Percentiles rank a stretch among this genome's conserved stretches.
These are phyloP conservation scores for Toxonevra muliebris DNA, from an alignment of 2,888 invertebrate species.

Conservation along the genomic window DNA sequence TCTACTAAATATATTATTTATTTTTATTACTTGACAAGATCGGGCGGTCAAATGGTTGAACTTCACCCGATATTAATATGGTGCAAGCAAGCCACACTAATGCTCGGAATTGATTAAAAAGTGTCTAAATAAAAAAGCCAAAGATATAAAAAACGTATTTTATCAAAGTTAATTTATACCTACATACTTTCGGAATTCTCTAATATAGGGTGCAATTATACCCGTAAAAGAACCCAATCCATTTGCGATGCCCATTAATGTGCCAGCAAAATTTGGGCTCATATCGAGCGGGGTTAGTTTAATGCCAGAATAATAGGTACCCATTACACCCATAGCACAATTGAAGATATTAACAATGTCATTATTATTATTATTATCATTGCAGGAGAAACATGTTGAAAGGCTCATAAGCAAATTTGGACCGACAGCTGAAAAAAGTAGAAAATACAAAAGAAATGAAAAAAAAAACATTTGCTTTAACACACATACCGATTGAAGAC, in stretches of 20 bases:
- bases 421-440: conserved; percentile 16
- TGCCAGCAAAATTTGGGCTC: conserved; percentile 71
- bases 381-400: conserved; percentile 72
- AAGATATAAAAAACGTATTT: not conserved
- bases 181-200: not conserved
- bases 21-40: not conserved
- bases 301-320: conserved; percentile 73
- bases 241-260: conserved; percentile 73
- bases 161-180: not conserved
- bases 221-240: conserved; percentile 76
- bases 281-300: conserved; percentile 74
- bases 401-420: conserved; percentile 68
- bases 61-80: conserved; percentile 75
- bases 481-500: conserved; percentile 71
- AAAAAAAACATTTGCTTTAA: not conserved
- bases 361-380: conserved; percentile 71
- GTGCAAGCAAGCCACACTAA: conserved; percentile 80
- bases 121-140: conserved; percentile 49
- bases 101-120: conserved; percentile 64
- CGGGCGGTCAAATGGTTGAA: conserved; percentile 76
- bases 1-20: conserved; percentile 5
- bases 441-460: not conserved
- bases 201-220: conserved; percentile 72
- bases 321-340: conserved; percentile 76
- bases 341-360: conserved; percentile 72